Percentiles rank a stretch among this genome's conserved stretches.
These are phyloP conservation scores for Glaucidium brasilianum DNA, from an alignment of 2,113 vertebrate genomes.

Conservation along the genomic window DNA sequence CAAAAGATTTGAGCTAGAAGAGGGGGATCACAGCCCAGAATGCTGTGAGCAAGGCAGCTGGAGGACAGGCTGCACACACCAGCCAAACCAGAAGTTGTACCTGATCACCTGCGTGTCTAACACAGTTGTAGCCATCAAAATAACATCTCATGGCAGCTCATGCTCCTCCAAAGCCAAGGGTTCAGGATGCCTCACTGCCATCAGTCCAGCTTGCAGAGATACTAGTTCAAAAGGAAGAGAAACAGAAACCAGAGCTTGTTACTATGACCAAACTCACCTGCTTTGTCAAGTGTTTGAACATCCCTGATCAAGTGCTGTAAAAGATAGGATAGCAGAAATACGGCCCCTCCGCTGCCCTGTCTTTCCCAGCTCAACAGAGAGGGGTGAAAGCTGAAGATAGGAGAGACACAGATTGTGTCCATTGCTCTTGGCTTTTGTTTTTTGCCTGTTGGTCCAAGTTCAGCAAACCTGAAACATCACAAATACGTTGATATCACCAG, in stretches of 20 bases:
- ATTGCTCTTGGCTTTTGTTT: not conserved
- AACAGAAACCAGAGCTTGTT: not conserved
- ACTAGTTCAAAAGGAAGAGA: not conserved
- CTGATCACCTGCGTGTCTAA: too few relatives aligned
- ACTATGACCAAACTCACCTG: not conserved
- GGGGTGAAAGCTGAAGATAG: not conserved
- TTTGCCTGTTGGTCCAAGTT: not conserved
- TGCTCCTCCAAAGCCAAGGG: not conserved
- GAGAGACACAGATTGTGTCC: not conserved
- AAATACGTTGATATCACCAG: accelerated
- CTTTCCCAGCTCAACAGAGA: not conserved
- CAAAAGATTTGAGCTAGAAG: not conserved
- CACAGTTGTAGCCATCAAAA: not conserved
- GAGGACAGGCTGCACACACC: not conserved
- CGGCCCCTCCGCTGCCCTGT: not conserved
- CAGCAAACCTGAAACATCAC: not conserved
- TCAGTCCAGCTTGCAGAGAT: not conserved
- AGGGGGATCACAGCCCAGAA: not conserved
- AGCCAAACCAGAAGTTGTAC: too few relatives aligned
- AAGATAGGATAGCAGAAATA: not conserved
- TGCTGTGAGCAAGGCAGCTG: accelerated
- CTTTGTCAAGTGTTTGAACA: not conserved
- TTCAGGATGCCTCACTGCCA: too few relatives aligned
- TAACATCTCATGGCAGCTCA: not conserved
- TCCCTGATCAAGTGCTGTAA: not conserved